Evolutionary conservation across 2,113 vertebrate genomes (phyloP).

Genomic region (Albula goreensis): DNA sequence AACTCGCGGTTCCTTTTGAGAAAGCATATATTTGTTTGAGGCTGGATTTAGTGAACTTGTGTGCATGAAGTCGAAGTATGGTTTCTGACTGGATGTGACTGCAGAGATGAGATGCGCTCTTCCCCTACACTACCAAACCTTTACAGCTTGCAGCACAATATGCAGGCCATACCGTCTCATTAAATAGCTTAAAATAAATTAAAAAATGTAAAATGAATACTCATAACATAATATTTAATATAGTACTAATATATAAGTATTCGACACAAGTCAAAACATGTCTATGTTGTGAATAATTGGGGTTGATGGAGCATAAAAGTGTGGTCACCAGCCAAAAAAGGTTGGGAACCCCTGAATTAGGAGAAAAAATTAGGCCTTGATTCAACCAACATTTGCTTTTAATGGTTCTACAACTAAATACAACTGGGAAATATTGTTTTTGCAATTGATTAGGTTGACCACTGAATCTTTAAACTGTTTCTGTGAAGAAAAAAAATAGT

Average conservation of each 20-base stretch:
- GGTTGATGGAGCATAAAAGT: not conserved
- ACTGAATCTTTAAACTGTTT: not conserved
- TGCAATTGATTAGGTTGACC: too few species aligned
- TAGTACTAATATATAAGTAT: too few species aligned
- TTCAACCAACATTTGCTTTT: not conserved
- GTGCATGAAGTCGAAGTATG: conserved; percentile 22
- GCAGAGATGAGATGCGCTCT: conserved; percentile 4
- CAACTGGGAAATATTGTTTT: too few species aligned
- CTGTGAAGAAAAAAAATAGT: not conserved
- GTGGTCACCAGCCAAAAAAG: not conserved
- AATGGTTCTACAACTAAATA: too few species aligned
- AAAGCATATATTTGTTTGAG: conserved; percentile 13
- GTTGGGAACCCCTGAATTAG: not conserved
- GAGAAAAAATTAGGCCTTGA: not conserved
- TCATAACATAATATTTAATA: not conserved
- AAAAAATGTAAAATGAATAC: not conserved
- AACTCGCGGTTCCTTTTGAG: conserved; percentile 17
- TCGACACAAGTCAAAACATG: too few species aligned
- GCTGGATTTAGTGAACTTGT: conserved; percentile 20
- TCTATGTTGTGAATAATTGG: too few species aligned
- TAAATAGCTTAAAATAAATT: not conserved
- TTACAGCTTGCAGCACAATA: not conserved
- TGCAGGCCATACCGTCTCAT: not conserved
- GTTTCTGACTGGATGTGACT: not conserved
- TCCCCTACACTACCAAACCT: not conserved